phyloP scores from a whole-genome alignment of 1,140 invertebrate genomes.

The Drosophila punjabiensis region DNA sequence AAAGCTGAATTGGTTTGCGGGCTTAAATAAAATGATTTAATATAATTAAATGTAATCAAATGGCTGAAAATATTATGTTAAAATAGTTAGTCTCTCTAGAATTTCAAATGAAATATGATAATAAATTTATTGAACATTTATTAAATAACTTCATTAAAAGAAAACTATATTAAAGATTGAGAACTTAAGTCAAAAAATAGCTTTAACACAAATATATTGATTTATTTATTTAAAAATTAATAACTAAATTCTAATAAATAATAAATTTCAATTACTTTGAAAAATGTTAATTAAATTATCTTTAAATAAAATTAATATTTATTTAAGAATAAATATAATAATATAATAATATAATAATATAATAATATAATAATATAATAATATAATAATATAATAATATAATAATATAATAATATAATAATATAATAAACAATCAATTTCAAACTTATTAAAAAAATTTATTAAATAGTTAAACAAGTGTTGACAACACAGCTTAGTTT shows the following conservation, averaged over 20 bases:
- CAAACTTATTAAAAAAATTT: neutral
- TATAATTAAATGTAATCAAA: neutral
- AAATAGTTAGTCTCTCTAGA: neutral
- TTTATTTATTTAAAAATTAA: no score
- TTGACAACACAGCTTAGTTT: neutral
- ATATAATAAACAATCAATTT: neutral
- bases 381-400: no score
- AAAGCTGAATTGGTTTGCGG: neutral
- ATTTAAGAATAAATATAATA: no score
- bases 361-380: no score
- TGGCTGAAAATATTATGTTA: neutral
- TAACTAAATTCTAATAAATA: no score
- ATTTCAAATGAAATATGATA: neutral
- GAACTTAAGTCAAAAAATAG: neutral
- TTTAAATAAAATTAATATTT: no score
- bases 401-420: no score
- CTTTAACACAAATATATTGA: neutral
- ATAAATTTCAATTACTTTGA: no score
- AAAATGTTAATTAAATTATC: no score
- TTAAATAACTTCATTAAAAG: neutral
- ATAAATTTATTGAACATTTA: neutral
- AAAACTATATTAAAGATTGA: neutral
- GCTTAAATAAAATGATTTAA: neutral
- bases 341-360: no score
- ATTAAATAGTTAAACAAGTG: neutral